Evolutionary conservation across 2,888 invertebrate species (phyloP).

Genomic region (Cremastinae sp.): DNA sequence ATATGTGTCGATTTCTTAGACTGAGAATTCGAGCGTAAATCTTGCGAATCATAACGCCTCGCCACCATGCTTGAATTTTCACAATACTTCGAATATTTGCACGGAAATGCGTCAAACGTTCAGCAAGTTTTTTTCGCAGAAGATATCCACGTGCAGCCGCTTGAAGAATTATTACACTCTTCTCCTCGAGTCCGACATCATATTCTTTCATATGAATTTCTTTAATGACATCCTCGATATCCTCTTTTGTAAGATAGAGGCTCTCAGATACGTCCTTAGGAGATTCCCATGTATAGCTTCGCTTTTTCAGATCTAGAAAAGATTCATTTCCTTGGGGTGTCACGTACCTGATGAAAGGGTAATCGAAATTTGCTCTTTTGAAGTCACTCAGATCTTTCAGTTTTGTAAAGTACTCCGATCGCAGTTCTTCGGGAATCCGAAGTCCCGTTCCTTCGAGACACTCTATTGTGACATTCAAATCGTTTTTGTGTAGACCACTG

Average conservation of each 20-base stretch:
- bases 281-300: slow-evolving; percentile 73
- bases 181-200: slow-evolving; percentile 72
- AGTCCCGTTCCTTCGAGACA: slow-evolving; percentile 68
- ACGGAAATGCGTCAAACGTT: slow-evolving; percentile 79
- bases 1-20: slow-evolving; percentile 80
- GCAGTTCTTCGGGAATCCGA: slow-evolving; percentile 65
- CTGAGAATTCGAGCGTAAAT: slow-evolving; percentile 80
- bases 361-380: slow-evolving; percentile 65
- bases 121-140: slow-evolving; percentile 80
- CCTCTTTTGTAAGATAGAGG: slow-evolving; percentile 70
- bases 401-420: slow-evolving; percentile 66
- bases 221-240: slow-evolving; percentile 70
- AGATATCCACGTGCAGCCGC: slow-evolving; percentile 84
- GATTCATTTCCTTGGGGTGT: slow-evolving; percentile 70
- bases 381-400: slow-evolving; percentile 65
- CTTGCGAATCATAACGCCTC: slow-evolving; percentile 80
- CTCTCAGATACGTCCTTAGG: slow-evolving; percentile 70
- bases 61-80: slow-evolving; percentile 85
- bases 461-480: slow-evolving; percentile 67
- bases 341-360: slow-evolving; percentile 69
- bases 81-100: slow-evolving; percentile 80
- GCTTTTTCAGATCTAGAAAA: slow-evolving; percentile 71
- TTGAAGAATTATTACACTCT: slow-evolving; percentile 82
- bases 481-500: slow-evolving; percentile 67
- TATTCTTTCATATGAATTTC: slow-evolving; percentile 57